phyloP scores from a whole-genome alignment of 2,797 vertebrate species.

The Takifugu ocellatus region DNA sequence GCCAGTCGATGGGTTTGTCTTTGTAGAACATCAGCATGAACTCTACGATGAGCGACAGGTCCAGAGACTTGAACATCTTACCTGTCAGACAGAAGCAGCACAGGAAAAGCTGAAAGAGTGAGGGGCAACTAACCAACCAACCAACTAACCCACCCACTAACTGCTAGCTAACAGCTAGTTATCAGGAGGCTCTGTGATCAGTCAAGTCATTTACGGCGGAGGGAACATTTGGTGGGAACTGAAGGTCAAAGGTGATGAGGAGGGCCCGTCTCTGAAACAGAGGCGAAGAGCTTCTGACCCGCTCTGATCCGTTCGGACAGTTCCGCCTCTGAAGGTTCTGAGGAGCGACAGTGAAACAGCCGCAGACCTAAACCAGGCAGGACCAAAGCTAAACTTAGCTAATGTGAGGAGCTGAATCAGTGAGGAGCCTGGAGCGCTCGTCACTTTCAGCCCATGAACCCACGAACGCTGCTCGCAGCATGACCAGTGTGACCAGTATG shows the following conservation, averaged over 20 bases:
- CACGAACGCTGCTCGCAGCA: too few species aligned
- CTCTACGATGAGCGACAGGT: conserved; percentile 95
- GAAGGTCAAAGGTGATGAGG: background rate
- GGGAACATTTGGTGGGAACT: too few species aligned
- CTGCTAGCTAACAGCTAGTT: too few species aligned
- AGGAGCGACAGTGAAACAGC: background rate
- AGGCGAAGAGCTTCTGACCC: background rate
- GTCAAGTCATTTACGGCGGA: too few species aligned
- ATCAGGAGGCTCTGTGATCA: too few species aligned
- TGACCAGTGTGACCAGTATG: too few species aligned
- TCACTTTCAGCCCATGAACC: background rate
- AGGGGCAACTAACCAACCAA: background rate
- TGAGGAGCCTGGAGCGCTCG: background rate
- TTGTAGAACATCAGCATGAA: conserved; percentile 99
- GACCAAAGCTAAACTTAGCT: conserved; percentile 40
- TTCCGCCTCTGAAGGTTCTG: conserved; percentile 5
- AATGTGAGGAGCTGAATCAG: conserved; percentile 21
- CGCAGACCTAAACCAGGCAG: conserved; percentile 10
- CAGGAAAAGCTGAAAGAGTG: too few species aligned
- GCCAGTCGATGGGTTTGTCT: conserved; percentile 99
- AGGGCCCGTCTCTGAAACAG: background rate
- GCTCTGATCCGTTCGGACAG: conserved; percentile 15
- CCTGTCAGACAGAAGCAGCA: conserved; percentile 65
- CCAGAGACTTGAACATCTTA: conserved; percentile 97
- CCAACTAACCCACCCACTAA: too few species aligned